A percentile compares a stretch with the other conserved stretches of the same genome.
phyloP scores from a whole-genome alignment of 2,113 vertebrate genomes.

The Cygnus atratus region DNA sequence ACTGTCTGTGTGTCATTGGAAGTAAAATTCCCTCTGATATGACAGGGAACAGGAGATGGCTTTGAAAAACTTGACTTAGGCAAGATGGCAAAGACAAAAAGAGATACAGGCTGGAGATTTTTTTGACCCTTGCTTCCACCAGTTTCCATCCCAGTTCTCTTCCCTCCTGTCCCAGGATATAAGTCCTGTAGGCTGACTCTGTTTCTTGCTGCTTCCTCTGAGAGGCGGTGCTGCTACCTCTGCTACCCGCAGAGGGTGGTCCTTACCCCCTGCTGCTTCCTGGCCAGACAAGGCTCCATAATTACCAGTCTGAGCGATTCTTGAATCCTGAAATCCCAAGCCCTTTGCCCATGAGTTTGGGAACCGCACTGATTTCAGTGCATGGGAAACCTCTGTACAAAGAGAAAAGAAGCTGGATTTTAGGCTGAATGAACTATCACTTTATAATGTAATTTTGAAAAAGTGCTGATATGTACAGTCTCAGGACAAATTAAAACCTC shows the following conservation, averaged over 20 bases:
- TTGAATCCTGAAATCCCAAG: not conserved
- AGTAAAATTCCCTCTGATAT: not conserved
- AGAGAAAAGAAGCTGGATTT: not conserved
- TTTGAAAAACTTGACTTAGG: not conserved
- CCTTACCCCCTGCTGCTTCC: not conserved
- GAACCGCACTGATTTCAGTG: not conserved
- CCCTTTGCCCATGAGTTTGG: not conserved
- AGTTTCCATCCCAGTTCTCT: not conserved
- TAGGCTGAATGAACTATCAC: not conserved
- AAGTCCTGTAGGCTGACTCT: not conserved
- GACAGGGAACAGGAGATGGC: not conserved
- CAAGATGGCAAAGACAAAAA: not conserved
- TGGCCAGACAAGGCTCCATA: not conserved
- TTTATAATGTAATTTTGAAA: slow-evolving; percentile 35
- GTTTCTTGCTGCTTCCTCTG: not conserved
- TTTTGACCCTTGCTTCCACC: not conserved
- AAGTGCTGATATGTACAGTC: slow-evolving; percentile 38
- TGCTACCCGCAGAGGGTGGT: not conserved
- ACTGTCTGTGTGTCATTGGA: not conserved
- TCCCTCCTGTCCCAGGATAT: not conserved
- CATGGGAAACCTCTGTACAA: not conserved
- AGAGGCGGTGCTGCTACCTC: not conserved
- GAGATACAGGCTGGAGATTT: not conserved
- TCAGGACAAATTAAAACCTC: slow-evolving; percentile 56
- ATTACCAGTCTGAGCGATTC: not conserved